Percentiles rank a stretch among this genome's conserved stretches.
Evolutionary conservation across 92 coral and sea anemone species (phyloP).

Genomic region (Isaurus tuberculatus): DNA sequence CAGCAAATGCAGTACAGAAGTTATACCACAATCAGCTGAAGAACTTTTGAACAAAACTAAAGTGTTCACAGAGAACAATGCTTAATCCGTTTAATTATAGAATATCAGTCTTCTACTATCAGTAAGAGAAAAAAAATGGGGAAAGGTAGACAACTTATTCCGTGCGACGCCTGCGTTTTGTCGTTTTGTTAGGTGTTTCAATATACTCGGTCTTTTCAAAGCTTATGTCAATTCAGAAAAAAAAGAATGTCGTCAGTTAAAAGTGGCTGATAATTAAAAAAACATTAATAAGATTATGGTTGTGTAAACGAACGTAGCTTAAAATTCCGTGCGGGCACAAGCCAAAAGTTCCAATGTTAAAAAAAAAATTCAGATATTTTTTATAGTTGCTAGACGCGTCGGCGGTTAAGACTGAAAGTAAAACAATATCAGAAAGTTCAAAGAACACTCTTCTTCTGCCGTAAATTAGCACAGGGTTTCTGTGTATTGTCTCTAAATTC

Average conservation of each 20-base stretch:
- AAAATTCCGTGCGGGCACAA: constrained; percentile 20
- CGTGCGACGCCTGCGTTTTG: neutral
- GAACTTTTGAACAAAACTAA: neutral
- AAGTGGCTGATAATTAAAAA: neutral
- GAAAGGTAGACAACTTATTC: neutral
- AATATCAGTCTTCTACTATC: neutral
- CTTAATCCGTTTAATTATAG: neutral
- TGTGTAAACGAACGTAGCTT: neutral
- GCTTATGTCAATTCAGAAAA: no score
- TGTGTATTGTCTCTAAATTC: neutral
- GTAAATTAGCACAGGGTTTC: neutral
- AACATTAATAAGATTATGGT: neutral
- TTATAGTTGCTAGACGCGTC: constrained; percentile 11
- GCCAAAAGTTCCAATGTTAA: neutral
- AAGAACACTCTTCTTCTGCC: constrained; percentile 16
- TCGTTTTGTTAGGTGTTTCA: neutral
- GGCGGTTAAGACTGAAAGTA: neutral
- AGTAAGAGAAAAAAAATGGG: neutral
- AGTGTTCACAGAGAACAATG: neutral
- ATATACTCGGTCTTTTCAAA: neutral
- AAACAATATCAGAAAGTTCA: constrained; percentile 24
- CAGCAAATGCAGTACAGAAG: neutral
- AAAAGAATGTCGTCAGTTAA: neutral
- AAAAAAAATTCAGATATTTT: neutral
- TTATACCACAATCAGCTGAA: neutral